Evolutionary conservation across 2,888 invertebrate species (phyloP).

Genomic region (Candidula unifasciata): DNA sequence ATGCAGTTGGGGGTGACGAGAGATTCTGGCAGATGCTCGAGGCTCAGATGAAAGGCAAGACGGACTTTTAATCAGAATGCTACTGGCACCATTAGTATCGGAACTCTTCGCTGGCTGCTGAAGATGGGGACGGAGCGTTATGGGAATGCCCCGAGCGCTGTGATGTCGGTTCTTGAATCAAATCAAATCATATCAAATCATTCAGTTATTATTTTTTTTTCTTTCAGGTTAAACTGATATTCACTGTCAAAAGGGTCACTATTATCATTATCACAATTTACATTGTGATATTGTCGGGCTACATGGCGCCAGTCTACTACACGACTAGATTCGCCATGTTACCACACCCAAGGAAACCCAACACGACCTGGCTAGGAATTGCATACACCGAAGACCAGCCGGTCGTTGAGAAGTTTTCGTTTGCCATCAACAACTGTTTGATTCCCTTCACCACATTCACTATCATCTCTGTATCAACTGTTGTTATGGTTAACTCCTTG

Average conservation of each 20-base stretch:
- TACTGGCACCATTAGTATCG: too few relatives aligned
- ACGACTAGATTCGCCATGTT: not conserved
- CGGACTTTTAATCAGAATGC: too few relatives aligned
- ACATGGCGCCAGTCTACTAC: constrained; percentile 16
- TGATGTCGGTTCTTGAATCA: too few relatives aligned
- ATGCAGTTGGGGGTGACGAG: too few relatives aligned
- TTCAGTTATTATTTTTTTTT: too few relatives aligned
- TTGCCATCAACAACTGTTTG: constrained; percentile 19
- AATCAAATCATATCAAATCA: too few relatives aligned
- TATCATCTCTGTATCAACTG: constrained; percentile 5
- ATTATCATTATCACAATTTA: not conserved
- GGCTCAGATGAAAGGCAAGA: too few relatives aligned
- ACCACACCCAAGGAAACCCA: not conserved
- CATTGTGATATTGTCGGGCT: not conserved
- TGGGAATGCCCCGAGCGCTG: too few relatives aligned
- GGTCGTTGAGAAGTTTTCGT: not conserved
- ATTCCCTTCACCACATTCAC: not conserved
- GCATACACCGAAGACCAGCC: not conserved
- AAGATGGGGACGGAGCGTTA: too few relatives aligned
- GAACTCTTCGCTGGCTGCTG: too few relatives aligned
- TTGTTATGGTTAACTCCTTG: constrained; percentile 2
- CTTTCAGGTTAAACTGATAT: constrained; percentile 28
- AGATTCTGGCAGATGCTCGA: too few relatives aligned
- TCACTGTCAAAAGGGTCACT: constrained; percentile 4
- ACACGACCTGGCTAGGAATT: constrained; percentile 15